Base-by-base conservation (phyloP, 2,888 invertebrate genomes). In the Drosophila neotestacea region DNA sequence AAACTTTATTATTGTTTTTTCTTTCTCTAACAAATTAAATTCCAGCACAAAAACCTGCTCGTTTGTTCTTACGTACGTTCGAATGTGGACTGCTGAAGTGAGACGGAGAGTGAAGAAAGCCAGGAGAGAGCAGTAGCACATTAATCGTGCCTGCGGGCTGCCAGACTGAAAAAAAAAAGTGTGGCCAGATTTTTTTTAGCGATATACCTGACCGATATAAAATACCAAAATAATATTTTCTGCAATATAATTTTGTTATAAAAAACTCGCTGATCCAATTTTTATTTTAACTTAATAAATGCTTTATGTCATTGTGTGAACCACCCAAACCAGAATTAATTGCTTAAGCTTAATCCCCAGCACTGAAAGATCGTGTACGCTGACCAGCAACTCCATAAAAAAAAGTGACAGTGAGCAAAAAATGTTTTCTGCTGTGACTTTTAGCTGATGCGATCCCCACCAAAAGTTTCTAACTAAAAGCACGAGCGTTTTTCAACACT, bases 1-100 rank as follows among this genome's bases (percentile, higher is more conserved):
- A 71, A 79, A 72, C 72, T 85, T 84, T 86, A 90, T 90, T 91
- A 87, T 90, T 90, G 89, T 91, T 90, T 88, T 88, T 89, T 90
- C 90, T 89, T 90, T 79, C 84, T 91, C 90, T 90, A 89, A 82
- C 91, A 86, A 89, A 77, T 77, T 77, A 77, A 82, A 91, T 91
- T 90, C 80, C 89, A 87, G 80, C 85, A 88, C 81, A 79, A 72
- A 72, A 79, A 79, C 77, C 77, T 79, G 79, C 71, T 36, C 79
- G 77, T 77, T 77, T 77, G 77, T 79, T 77, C 77, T 74, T 74
- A 70, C 79, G 75, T 77, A 62, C 76, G 76, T 66, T 81, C 81
- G 73, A 77, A 81, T 76, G 78, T 66, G 69, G 81, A 79, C 78
- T 79, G 79, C 78, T 81, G 77, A 78, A 79, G 81, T 70, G 79